Percentiles rank a stretch among this genome's conserved stretches.
Evolutionary conservation across 2,113 vertebrate species (phyloP).

Genomic region (Recurvirostra avosetta): DNA sequence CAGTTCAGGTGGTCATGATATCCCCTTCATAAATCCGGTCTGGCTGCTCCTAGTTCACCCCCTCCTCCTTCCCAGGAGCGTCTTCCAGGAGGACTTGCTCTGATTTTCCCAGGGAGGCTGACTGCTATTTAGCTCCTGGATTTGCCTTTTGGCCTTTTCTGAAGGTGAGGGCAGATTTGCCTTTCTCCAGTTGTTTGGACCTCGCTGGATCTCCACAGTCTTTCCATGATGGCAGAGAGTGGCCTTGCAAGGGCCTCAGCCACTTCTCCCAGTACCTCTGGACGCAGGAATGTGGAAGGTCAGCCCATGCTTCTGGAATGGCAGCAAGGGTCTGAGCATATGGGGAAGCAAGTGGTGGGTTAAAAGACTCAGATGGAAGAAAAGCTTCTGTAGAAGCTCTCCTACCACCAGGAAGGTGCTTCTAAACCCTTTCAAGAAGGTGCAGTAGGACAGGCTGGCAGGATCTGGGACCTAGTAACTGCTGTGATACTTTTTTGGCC

Average conservation of each 20-base stretch:
- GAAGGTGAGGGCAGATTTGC: neutral
- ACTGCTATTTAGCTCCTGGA: neutral
- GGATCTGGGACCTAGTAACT: neutral
- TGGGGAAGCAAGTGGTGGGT: accelerated
- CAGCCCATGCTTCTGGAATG: neutral
- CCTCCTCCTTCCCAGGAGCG: neutral
- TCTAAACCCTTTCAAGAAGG: neutral
- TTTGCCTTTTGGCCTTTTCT: neutral
- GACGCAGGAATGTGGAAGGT: neutral
- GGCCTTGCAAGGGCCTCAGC: neutral
- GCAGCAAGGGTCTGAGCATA: accelerated
- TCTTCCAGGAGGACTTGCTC: neutral
- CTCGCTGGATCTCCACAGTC: neutral
- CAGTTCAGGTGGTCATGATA: neutral
- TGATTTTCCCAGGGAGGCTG: neutral
- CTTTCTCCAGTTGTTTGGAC: neutral
- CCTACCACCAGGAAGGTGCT: neutral
- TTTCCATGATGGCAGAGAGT: neutral
- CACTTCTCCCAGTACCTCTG: neutral
- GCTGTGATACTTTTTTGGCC: neutral
- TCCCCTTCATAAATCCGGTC: neutral
- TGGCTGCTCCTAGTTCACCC: neutral
- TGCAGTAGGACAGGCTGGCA: neutral
- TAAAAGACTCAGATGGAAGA: neutral
- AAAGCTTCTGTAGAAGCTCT: neutral